Evolutionary conservation across 2,113 vertebrate species (phyloP).

Genomic region (Gracilinanus agilis): DNA sequence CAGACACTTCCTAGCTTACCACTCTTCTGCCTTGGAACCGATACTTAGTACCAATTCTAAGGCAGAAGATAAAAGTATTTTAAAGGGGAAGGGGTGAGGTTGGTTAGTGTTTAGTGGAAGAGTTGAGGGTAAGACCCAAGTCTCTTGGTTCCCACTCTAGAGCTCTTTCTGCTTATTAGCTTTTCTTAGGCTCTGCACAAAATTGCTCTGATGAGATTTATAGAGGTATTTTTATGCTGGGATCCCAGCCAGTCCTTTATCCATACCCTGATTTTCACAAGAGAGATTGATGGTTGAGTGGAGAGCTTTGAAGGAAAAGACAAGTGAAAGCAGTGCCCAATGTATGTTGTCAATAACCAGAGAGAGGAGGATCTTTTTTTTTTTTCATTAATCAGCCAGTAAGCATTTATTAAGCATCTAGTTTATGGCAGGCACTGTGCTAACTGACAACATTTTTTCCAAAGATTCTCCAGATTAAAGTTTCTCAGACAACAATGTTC

Average conservation of each 20-base stretch:
- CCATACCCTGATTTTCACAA: neutral
- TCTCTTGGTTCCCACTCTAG: neutral
- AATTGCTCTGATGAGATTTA: neutral
- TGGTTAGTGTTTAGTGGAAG: neutral
- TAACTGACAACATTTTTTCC: neutral
- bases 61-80: no score
- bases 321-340: neutral
- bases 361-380: no score
- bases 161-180: neutral
- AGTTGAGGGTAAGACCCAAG: neutral
- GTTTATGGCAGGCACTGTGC: neutral
- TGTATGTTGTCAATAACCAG: neutral
- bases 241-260: neutral
- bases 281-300: neutral
- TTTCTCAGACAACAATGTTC: no score
- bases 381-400: neutral
- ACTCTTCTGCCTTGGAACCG: no score
- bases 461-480: no score
- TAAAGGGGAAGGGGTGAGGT: no score
- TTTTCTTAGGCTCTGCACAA: neutral
- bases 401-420: neutral
- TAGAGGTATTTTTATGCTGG: neutral
- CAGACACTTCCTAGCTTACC: no score
- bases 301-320: neutral
- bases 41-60: no score